Conservation (phyloP, 2,797 vertebrate genomes). For the Threskiornis aethiopicus region DNA sequence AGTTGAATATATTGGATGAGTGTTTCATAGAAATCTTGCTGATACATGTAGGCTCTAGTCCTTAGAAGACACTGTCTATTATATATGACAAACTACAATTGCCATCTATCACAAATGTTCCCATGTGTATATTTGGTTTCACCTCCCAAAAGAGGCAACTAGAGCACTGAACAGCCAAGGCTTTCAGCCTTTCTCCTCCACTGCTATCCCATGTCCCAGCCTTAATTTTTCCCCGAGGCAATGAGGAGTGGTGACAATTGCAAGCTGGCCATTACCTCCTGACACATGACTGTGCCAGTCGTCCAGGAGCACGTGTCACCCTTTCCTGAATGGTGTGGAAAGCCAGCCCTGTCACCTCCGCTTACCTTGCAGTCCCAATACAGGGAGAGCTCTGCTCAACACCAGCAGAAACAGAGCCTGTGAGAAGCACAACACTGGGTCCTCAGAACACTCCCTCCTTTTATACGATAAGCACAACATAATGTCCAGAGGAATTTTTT, state of each 20-base stretch:
- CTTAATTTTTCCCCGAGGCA: background rate
- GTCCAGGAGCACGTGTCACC: background rate
- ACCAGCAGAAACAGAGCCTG: background rate
- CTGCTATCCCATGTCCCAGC: background rate
- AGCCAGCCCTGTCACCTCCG: rapidly evolving
- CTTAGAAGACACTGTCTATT: background rate
- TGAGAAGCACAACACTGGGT: background rate
- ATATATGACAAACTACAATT: background rate
- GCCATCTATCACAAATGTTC: background rate
- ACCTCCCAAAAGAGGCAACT: background rate
- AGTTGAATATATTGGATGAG: background rate
- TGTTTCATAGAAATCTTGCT: background rate
- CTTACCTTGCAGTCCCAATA: background rate
- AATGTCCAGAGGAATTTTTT: background rate
- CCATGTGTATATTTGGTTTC: background rate
- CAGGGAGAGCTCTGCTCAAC: background rate
- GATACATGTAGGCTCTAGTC: background rate
- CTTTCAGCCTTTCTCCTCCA: background rate
- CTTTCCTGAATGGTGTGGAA: background rate
- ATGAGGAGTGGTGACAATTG: background rate
- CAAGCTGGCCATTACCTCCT: background rate
- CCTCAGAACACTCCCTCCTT: background rate
- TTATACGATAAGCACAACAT: background rate
- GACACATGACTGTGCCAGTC: background rate
- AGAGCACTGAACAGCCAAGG: background rate